Percentiles rank a stretch among this genome's conserved stretches.
These are phyloP conservation scores for Scyliorhinus canicula DNA, from an alignment of 2,797 vertebrate genomes.

Conservation along the genomic window DNA sequence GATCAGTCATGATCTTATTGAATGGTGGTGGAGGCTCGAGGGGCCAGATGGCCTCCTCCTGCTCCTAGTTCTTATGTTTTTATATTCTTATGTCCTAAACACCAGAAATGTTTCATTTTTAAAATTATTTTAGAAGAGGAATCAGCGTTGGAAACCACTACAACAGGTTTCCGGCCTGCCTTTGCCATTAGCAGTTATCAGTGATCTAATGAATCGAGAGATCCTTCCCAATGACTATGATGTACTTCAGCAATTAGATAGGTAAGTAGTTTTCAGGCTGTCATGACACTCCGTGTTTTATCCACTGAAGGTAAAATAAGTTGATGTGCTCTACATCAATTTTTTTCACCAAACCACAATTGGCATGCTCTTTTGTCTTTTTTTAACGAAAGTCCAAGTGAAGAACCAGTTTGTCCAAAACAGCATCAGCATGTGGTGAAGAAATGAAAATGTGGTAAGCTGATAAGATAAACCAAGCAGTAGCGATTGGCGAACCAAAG, in stretches of 20 bases:
- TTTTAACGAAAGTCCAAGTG: not conserved
- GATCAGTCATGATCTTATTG: too few relatives aligned
- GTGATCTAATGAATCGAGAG: slow-evolving; percentile 40
- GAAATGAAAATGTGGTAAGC: too few relatives aligned
- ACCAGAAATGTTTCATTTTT: slow-evolving; percentile 4
- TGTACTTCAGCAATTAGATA: slow-evolving; percentile 42
- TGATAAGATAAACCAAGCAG: not conserved
- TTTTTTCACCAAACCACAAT: not conserved
- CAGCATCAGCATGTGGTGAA: not conserved
- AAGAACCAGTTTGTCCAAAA: not conserved
- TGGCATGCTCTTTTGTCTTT: not conserved
- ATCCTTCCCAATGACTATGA: slow-evolving; percentile 41
- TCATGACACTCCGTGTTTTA: not conserved
- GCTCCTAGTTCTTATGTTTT: too few relatives aligned
- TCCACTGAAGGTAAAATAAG: not conserved
- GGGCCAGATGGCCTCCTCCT: too few relatives aligned
- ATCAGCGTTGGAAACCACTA: slow-evolving; percentile 54
- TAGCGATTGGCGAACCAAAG: not conserved
- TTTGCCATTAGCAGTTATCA: slow-evolving; percentile 37
- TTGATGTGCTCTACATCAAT: not conserved
- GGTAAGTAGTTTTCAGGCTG: slow-evolving; percentile 38
- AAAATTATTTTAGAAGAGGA: slow-evolving; percentile 56
- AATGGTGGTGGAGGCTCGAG: too few relatives aligned
- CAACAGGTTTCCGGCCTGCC: slow-evolving; percentile 28
- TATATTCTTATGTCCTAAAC: too few relatives aligned